phyloP scores from a whole-genome alignment of 2,888 invertebrate genomes.

The Macaria liturata region DNA sequence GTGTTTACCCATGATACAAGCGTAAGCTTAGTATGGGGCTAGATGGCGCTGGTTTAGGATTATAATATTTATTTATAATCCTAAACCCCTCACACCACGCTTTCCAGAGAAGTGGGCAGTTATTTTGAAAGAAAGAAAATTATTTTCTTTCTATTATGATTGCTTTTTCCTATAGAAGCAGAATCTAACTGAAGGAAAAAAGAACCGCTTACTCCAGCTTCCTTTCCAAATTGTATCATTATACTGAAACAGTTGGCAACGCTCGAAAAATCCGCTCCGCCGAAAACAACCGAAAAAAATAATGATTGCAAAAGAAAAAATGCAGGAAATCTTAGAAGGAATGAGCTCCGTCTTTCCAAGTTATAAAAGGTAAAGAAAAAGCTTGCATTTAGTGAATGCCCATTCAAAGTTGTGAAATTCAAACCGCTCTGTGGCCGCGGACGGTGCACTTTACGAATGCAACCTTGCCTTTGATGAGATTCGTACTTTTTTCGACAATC shows the following conservation, averaged over 20 bases:
- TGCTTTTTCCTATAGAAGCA: no score
- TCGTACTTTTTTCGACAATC: conserved; percentile 75
- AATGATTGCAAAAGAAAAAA: conserved; percentile 62
- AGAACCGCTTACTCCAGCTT: no score
- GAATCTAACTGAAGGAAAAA: no score
- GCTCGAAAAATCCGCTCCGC: conserved; percentile 36
- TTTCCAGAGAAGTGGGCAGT: no score
- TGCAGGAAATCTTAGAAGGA: conserved; percentile 62
- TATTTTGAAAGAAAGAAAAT: no score
- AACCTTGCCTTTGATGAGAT: conserved; percentile 69
- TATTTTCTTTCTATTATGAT: no score
- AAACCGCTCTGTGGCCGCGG: conserved; percentile 60
- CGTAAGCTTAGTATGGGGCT: no score
- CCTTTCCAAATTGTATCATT: conserved; percentile 29
- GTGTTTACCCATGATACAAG: no score
- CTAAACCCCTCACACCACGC: no score
- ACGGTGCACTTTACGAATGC: conserved; percentile 73
- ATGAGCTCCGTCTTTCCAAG: conserved; percentile 74
- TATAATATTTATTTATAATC: no score
- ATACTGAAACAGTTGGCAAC: conserved; percentile 34
- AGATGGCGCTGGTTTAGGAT: no score
- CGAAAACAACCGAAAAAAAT: conserved; percentile 54
- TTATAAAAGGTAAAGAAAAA: conserved; percentile 75
- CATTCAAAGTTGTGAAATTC: conserved; percentile 73
- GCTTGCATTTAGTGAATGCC: conserved; percentile 78